These are phyloP conservation scores for Pagrus major DNA, from an alignment of 2,113 vertebrate genomes.

Conservation along the genomic window DNA sequence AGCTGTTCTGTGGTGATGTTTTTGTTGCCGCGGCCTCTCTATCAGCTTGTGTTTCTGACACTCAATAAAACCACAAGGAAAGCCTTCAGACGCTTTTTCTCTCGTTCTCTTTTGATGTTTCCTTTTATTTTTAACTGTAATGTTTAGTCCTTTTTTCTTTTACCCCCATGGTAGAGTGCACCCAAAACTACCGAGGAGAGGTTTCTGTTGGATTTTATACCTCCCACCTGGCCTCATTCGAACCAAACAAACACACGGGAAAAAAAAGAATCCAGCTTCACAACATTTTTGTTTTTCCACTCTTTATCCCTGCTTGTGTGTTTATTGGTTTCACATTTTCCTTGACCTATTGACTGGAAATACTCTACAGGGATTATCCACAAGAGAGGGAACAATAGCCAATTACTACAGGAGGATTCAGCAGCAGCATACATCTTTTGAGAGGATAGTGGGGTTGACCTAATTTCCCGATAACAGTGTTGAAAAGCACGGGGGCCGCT, in stretches of 20 bases:
- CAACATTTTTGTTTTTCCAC: not conserved
- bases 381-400: conserved; percentile 56
- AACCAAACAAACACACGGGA: conserved; percentile 22
- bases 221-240: conserved; percentile 49
- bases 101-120: conserved; percentile 39
- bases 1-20: conserved; percentile 74
- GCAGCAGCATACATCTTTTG: conserved; percentile 48
- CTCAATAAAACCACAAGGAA: conserved; percentile 55
- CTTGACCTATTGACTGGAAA: conserved; percentile 34
- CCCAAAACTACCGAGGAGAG: conserved; percentile 17
- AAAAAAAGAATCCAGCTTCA: conserved; percentile 23
- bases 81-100: conserved; percentile 33
- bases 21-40: conserved; percentile 62
- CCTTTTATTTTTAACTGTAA: not conserved
- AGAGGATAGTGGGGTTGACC: conserved; percentile 65
- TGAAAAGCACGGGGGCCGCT: conserved; percentile 40
- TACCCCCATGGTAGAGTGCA: conserved; percentile 5
- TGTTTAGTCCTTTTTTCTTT: not conserved
- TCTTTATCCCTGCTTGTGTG: conserved; percentile 24
- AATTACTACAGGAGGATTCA: conserved; percentile 64
- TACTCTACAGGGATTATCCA: conserved; percentile 41
- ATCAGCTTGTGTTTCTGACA: conserved; percentile 72
- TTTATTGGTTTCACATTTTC: conserved; percentile 48
- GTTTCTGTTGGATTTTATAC: conserved; percentile 46
- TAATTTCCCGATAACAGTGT: conserved; percentile 66